phyloP scores from a whole-genome alignment of 1,140 invertebrate species.

The Saccostrea echinata region DNA sequence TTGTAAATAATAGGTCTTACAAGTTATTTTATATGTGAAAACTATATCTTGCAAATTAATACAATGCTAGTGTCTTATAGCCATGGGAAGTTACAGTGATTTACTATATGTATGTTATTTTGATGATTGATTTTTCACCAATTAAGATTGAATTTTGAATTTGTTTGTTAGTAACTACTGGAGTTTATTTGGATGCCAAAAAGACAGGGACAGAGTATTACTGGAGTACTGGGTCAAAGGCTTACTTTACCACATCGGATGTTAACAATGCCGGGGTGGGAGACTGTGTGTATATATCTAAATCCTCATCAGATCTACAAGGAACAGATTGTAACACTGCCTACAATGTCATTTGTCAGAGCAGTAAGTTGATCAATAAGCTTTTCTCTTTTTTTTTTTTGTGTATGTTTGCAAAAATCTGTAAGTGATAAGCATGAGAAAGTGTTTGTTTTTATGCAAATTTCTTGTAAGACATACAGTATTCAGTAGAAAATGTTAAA shows the following conservation, averaged over 20 bases:
- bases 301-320: constrained; percentile 11
- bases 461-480: too few relatives aligned
- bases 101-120: too few relatives aligned
- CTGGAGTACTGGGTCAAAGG: constrained; percentile 49
- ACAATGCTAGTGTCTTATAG: too few relatives aligned
- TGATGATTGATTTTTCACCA: too few relatives aligned
- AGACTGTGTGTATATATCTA: constrained; percentile 48
- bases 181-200: constrained; percentile 46
- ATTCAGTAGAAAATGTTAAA: too few relatives aligned
- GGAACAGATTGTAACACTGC: constrained; percentile 43
- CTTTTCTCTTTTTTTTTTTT: not conserved
- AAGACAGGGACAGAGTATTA: constrained; percentile 50
- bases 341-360: constrained; percentile 49
- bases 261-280: constrained; percentile 41
- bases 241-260: constrained; percentile 46
- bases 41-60: too few relatives aligned
- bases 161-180: not conserved
- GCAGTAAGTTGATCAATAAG: constrained; percentile 34
- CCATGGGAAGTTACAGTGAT: too few relatives aligned
- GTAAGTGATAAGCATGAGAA: too few relatives aligned
- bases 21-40: too few relatives aligned
- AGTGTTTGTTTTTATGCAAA: too few relatives aligned
- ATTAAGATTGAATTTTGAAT: not conserved
- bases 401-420: not conserved
- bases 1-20: too few relatives aligned